Evolutionary conservation across 2,113 vertebrate genomes (phyloP).

Genomic region (Rhodinocichla rosea): DNA sequence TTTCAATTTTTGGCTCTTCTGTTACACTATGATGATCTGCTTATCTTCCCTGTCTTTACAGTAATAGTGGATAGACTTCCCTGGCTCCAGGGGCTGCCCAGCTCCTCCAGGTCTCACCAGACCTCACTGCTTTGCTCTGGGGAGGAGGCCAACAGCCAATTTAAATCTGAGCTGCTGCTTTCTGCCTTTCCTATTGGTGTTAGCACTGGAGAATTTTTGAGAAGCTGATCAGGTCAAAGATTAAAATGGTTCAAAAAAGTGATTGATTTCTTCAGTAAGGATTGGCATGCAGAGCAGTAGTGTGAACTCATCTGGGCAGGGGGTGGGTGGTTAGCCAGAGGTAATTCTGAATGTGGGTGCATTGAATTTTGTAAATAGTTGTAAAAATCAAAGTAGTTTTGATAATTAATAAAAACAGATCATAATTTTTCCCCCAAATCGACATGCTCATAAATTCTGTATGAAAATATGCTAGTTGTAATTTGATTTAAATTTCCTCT

Average conservation of each 20-base stretch:
- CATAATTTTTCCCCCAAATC: not conserved
- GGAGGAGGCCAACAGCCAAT: not conserved
- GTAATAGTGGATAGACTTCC: not conserved
- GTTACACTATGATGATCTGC: rapidly evolving
- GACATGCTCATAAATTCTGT: not conserved
- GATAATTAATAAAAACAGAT: conserved; percentile 3
- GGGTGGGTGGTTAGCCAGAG: not conserved
- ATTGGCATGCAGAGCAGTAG: not conserved
- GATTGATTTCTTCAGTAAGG: not conserved
- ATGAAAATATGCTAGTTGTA: conserved; percentile 8
- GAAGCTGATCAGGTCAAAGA: not conserved
- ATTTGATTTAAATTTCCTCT: conserved; percentile 42
- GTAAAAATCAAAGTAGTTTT: not conserved
- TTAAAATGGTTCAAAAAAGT: not conserved
- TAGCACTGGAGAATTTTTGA: not conserved
- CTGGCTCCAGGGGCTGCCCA: not conserved
- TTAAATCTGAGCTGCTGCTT: not conserved
- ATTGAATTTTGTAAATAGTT: not conserved
- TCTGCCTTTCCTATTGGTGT: not conserved
- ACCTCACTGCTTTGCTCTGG: not conserved
- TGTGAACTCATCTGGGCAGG: not conserved
- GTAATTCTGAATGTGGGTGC: not conserved
- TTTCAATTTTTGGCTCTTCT: not conserved
- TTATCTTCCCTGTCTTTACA: not conserved
- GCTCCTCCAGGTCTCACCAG: not conserved